Evolutionary conservation across 2,888 invertebrate species (phyloP).

Genomic region (Chrysodeixis includens): DNA sequence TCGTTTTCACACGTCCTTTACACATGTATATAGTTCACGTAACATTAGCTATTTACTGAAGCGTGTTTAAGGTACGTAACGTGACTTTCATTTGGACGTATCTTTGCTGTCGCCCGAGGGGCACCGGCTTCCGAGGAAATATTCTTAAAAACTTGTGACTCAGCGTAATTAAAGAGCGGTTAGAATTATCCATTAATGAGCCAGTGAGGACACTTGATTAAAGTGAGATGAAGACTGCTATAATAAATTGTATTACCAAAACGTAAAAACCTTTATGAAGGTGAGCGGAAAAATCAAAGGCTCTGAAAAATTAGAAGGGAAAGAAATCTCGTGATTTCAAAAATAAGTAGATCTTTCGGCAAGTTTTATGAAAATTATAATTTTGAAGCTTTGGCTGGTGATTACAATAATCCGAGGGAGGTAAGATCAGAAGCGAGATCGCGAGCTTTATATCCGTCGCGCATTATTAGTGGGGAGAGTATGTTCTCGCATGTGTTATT

Average conservation of each 20-base stretch:
- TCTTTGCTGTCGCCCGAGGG: constrained; percentile 15
- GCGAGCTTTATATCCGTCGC: constrained; percentile 40
- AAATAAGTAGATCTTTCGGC: constrained; percentile 22
- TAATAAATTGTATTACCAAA: constrained; percentile 56
- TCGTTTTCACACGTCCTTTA: constrained; percentile 54
- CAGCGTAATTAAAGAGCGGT: constrained; percentile 58
- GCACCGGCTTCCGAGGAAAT: constrained; percentile 29
- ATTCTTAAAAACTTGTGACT: constrained; percentile 47
- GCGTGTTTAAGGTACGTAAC: constrained; percentile 18
- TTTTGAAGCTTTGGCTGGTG: constrained; percentile 27
- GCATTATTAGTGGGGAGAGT: constrained; percentile 56
- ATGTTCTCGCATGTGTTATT: constrained; percentile 60
- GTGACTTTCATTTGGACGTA: constrained; percentile 28
- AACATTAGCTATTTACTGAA: constrained; percentile 26
- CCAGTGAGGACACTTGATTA: constrained; percentile 57
- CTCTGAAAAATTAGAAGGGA: constrained; percentile 25
- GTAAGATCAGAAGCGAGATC: constrained; percentile 32
- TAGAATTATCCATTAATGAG: constrained; percentile 57
- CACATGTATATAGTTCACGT: constrained; percentile 20
- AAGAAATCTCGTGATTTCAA: constrained; percentile 27
- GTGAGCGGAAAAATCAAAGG: constrained; percentile 37
- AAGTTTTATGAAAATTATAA: constrained; percentile 46
- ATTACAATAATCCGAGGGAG: constrained; percentile 38
- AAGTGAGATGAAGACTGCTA: constrained; percentile 48
- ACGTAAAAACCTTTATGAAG: constrained; percentile 41